Evolutionary conservation across 2,797 vertebrate species (phyloP).

Genomic region (Jordanella pulchra): DNA sequence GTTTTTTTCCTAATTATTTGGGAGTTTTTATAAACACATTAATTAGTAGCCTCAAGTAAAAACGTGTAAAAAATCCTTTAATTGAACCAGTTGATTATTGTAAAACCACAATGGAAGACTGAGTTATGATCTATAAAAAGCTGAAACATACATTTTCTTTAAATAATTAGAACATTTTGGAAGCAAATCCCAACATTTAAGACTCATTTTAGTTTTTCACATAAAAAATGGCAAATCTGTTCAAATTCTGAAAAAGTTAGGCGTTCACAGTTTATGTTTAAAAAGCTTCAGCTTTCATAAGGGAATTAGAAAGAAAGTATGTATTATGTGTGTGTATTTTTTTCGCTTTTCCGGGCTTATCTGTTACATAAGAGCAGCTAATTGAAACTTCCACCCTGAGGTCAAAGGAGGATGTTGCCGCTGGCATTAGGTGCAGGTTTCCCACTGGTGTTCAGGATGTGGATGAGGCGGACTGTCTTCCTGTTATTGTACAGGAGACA

Average conservation of each 20-base stretch:
- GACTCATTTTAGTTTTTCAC: background rate
- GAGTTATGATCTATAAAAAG: background rate
- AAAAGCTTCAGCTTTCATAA: slow-evolving; percentile 23
- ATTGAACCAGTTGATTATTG: background rate
- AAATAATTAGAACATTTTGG: background rate
- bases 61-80: background rate
- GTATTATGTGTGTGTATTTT: slow-evolving; percentile 1
- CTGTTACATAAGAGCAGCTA: slow-evolving; percentile 40
- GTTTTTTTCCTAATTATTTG: slow-evolving; percentile 17
- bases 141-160: background rate
- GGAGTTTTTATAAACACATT: background rate
- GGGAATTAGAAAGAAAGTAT: background rate
- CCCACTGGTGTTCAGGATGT: slow-evolving; percentile 58
- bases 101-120: no score
- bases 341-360: background rate
- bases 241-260: background rate
- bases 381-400: slow-evolving; percentile 54
- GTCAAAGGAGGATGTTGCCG: slow-evolving; percentile 40
- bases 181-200: background rate
- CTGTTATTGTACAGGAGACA: slow-evolving; percentile 67
- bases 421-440: slow-evolving; percentile 26
- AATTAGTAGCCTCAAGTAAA: background rate
- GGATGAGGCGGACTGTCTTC: slow-evolving; percentile 52
- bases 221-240: background rate
- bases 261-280: slow-evolving; percentile 2